These are phyloP conservation scores for Centropyge bicolor DNA, from an alignment of 2,797 vertebrate genomes.

Conservation along the genomic window DNA sequence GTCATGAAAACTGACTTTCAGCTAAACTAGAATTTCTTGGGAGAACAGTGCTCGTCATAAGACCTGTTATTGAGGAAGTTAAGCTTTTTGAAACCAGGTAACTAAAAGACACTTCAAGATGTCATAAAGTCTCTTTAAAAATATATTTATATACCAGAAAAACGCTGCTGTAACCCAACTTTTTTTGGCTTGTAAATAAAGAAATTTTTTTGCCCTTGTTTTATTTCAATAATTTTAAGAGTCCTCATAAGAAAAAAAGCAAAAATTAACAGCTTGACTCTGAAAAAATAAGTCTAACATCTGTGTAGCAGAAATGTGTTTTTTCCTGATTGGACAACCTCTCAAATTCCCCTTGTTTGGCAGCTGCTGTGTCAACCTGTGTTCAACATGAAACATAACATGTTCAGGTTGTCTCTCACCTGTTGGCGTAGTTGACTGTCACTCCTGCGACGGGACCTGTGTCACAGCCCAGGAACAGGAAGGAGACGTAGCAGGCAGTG, in stretches of 20 bases:
- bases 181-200: not conserved
- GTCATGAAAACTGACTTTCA: not conserved
- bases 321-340: not conserved
- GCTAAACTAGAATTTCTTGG: conserved; percentile 5
- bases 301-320: not conserved
- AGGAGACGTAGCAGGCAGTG: conserved; percentile 96
- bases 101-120: not conserved
- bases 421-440: conserved; percentile 92
- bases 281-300: too few species aligned
- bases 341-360: too few species aligned
- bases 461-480: conserved; percentile 98
- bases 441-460: conserved; percentile 96
- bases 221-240: not conserved
- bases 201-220: not conserved
- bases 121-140: not conserved
- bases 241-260: not conserved
- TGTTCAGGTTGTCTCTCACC: conserved; percentile 83
- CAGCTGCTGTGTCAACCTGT: not conserved
- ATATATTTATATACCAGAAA: not conserved
- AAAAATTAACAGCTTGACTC: too few species aligned
- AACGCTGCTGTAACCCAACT: not conserved
- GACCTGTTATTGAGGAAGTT: conserved; percentile 17
- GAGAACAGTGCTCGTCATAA: not conserved
- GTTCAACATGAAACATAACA: not conserved
- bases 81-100: not conserved